These are phyloP conservation scores for Zaprionus tsacasi DNA, from an alignment of 1,140 invertebrate genomes.

Conservation along the genomic window DNA sequence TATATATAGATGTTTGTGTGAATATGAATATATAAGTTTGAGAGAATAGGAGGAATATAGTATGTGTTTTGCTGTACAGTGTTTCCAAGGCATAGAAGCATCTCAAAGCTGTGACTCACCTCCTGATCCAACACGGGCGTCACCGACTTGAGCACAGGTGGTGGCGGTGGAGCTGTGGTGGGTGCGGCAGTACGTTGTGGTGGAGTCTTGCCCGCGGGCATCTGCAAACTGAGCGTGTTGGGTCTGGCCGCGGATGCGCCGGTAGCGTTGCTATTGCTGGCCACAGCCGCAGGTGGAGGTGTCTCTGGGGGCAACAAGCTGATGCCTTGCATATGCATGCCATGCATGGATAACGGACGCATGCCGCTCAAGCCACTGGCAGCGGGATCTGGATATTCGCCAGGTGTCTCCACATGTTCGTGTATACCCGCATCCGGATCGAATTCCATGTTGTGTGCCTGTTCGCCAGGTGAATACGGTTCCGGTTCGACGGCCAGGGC, in stretches of 20 bases:
- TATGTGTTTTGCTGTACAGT: constrained; percentile 30
- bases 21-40: constrained; percentile 1
- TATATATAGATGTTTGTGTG: constrained; percentile 11
- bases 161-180: constrained; percentile 85
- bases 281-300: constrained; percentile 60
- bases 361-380: constrained; percentile 90
- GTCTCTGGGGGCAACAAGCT: constrained; percentile 86
- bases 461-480: constrained; percentile 82
- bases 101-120: constrained; percentile 83
- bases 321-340: constrained; percentile 84
- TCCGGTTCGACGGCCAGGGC: constrained; percentile 82
- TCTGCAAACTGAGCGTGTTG: constrained; percentile 58
- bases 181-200: constrained; percentile 71
- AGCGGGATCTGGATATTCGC: constrained; percentile 90
- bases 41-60: constrained; percentile 4
- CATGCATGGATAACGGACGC: constrained; percentile 87
- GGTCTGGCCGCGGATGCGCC: constrained; percentile 36
- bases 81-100: neutral
- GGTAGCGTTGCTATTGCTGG: neutral
- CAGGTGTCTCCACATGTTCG: constrained; percentile 89
- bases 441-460: constrained; percentile 86
- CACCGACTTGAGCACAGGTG: constrained; percentile 85
- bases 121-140: constrained; percentile 88
- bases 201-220: constrained; percentile 49
- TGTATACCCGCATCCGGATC: constrained; percentile 83